phyloP scores from a whole-genome alignment of 2,113 vertebrate species.

The Limnothrissa miodon region DNA sequence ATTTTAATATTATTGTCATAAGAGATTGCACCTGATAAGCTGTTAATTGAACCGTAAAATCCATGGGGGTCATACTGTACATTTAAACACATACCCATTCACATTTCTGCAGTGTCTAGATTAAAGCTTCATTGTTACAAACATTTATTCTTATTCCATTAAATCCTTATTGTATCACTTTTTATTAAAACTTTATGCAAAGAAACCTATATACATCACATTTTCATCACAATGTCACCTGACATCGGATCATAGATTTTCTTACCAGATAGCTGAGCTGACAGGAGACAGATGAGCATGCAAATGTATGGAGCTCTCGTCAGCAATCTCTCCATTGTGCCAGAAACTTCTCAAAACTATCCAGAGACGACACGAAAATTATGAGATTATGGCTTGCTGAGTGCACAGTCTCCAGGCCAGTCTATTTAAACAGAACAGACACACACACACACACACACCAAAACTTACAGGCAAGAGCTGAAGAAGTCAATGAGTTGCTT shows the following conservation, averaged over 20 bases:
- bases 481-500: background rate
- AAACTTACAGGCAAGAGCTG: background rate
- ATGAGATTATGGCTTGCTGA: conserved; percentile 30
- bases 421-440: conserved; percentile 31
- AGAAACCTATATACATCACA: background rate
- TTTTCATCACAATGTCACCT: background rate
- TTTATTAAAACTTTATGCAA: background rate
- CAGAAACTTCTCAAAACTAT: conserved; percentile 41
- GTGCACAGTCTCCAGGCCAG: conserved; percentile 34
- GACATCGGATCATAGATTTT: background rate
- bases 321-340: conserved; percentile 40
- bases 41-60: too few relatives aligned
- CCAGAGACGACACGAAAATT: conserved; percentile 35
- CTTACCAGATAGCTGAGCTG: conserved; percentile 65
- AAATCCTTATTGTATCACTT: background rate
- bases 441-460: background rate
- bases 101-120: too few relatives aligned
- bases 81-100: too few relatives aligned
- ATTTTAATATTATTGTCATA: background rate
- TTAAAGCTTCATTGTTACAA: too few relatives aligned
- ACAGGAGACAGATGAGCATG: conserved; percentile 54
- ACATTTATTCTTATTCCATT: background rate
- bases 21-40: too few relatives aligned
- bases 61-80: too few relatives aligned
- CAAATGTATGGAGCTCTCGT: conserved; percentile 43